Evolutionary conservation across 2,113 vertebrate genomes (phyloP), one percentile per base, ranked within the genome.

Genomic region (Labrus mixtus): DNA sequence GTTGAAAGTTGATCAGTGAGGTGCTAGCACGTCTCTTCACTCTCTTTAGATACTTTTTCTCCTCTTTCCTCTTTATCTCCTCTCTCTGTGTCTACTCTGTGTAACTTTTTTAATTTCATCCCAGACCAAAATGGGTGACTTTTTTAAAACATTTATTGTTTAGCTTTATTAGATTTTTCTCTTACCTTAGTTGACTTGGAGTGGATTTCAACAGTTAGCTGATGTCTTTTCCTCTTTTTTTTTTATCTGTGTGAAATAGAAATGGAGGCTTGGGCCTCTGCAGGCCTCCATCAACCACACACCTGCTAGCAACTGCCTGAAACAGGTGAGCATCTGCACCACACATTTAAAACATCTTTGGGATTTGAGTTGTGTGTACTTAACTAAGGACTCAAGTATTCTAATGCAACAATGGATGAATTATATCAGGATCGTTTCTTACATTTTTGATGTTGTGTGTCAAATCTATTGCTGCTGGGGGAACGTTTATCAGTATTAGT

Each of bases 1-100:
- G 87, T 91, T 93, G 82, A 93, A 93, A 93, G 93, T 93, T 94
- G 88, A 78, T 84, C 87, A 91, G 76, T 77, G 82, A 80, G 73
- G 86, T 87, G 89, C 65, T 67, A 81, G 66, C 78, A 74, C 65
- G 72, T 68, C 81, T 86, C 43, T 22, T 20, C 62, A 71, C 50
- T 79, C 60, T 64, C 56, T 61, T 41, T 64, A n/a, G 54, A 17
- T 29, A 75, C 33, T 70, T 29, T 56, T 62, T 39, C 10, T 76
- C 54, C 23, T 66, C 37, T 58, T 50, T 66, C 36, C 20, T 75
- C 55, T n/a, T 61, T 53, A 70, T 23, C 48, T 76, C 19, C 6
- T 17, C 4, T 17, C 64, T 71, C 54, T 64, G 23, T 57, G 13
- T 66, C 33, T 63, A 8, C 25, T 61, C 12, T 66, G 16, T 73